Evolutionary conservation across 2,888 invertebrate species (phyloP).

Genomic region (Alsophila aescularia): DNA sequence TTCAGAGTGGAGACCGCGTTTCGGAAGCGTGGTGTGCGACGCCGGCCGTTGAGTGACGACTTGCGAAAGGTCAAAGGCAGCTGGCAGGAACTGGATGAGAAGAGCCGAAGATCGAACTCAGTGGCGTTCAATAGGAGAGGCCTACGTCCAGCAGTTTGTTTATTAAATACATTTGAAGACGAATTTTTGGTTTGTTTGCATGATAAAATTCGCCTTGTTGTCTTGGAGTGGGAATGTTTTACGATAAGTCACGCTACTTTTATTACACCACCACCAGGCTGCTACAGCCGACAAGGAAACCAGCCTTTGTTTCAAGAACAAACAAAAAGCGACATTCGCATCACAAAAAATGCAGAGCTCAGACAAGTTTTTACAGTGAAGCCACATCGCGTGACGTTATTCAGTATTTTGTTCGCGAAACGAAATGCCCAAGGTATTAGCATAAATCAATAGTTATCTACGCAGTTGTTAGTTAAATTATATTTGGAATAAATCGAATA

Average conservation of each 20-base stretch:
- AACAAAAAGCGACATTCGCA: slow-evolving; percentile 16
- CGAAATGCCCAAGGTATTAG: slow-evolving; percentile 49
- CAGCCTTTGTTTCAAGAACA: slow-evolving; percentile 11
- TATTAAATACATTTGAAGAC: no score
- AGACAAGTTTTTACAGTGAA: slow-evolving; percentile 36
- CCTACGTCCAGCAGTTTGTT: no score
- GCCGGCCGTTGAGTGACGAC: no score
- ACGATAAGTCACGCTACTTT: background rate
- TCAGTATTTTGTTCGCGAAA: slow-evolving; percentile 57
- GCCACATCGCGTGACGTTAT: slow-evolving; percentile 56
- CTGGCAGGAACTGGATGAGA: no score
- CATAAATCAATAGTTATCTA: slow-evolving; percentile 63
- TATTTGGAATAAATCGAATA: slow-evolving; percentile 20
- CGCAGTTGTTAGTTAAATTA: slow-evolving; percentile 37
- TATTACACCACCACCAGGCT: background rate
- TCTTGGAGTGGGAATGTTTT: no score
- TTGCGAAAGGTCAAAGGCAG: no score
- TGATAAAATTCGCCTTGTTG: no score
- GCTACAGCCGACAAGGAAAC: slow-evolving; percentile 11
- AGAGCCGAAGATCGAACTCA: no score
- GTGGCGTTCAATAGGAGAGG: no score
- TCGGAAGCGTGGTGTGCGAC: no score
- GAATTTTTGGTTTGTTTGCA: no score
- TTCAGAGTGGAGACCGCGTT: no score
- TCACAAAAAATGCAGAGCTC: slow-evolving; percentile 16